Base-by-base conservation (phyloP, 2,113 vertebrate species). In the Leptocoma aspasia region DNA sequence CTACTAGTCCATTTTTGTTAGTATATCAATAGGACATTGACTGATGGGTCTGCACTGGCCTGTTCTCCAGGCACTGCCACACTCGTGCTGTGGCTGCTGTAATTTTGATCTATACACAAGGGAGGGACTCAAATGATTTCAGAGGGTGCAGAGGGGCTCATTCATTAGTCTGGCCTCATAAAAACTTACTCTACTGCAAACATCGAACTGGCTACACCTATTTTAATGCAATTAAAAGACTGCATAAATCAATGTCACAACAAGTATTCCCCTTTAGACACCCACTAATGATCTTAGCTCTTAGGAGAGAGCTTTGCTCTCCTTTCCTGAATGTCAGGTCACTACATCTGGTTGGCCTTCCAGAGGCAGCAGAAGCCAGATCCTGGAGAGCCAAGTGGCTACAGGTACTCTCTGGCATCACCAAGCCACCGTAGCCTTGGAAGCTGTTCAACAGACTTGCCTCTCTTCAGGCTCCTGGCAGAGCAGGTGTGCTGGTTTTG, bases 181-280 rank as follows among this genome's bases (percentile, higher is more conserved):
- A 92, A 94, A 84, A 39, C 76, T 83, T 82, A 64, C 54, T 88
- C 50, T 81, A 49, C 82, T 89, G 78, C 68, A 93, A 90, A 90
- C 54, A 85, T 10, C 2, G 9, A 91, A 56, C 70, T 23, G n/a
- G 47, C 60, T 88, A 93, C 86, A 81, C 75, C 68, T 86, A 78
- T 86, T 77, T 90, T 52, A 90, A 80, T 64, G 47, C 78, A 86
- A 94, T 94, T 88, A 73, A 72, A 93, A 88, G 70, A 77, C 59
- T 66, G 21, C 33, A 82, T 69, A 90, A 90, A 93, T 77, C 79
- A 92, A 30, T 30, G 35, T 73, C 1, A 0, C 33, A 60, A 50
- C 30, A 92, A 82, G 9, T 30, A 65, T 57, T 45, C 17, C 31
- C 28, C 42, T 82, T 72, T 42, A 72, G 37, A 82, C 23, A 61